phyloP scores from a whole-genome alignment of 2,888 invertebrate species.

The Luperina nickerlii region DNA sequence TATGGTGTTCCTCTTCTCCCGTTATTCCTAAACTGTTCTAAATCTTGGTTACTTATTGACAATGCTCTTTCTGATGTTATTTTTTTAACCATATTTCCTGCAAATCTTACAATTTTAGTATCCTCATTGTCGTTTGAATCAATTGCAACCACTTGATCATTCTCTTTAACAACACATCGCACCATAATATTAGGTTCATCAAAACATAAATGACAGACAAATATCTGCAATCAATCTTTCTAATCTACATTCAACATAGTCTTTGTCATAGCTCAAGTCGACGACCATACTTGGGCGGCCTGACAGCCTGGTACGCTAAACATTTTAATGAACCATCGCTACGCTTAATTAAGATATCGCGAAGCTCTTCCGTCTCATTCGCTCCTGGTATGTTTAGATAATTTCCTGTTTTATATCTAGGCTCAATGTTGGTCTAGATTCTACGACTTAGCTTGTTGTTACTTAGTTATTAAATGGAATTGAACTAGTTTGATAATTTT shows the following conservation, averaged over 20 bases:
- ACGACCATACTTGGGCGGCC: conserved; percentile 54
- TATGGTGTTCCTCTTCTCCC: background rate
- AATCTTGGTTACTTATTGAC: background rate
- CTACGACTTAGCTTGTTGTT: conserved; percentile 3
- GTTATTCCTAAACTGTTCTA: background rate
- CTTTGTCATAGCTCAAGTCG: conserved; percentile 28
- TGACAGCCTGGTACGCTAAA: conserved; percentile 68
- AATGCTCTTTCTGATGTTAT: background rate
- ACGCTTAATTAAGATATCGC: conserved; percentile 73
- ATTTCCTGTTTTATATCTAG: conserved; percentile 63
- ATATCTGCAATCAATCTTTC: conserved; percentile 42
- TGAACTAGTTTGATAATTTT: background rate
- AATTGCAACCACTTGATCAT: background rate
- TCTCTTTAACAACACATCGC: background rate
- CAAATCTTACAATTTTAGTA: background rate
- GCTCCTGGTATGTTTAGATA: conserved; percentile 57
- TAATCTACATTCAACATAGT: conserved; percentile 35
- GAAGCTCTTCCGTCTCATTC: conserved; percentile 60
- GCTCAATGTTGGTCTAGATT: conserved; percentile 53
- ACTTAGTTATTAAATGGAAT: conserved; percentile 9
- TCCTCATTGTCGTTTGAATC: conserved; percentile 1
- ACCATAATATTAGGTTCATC: background rate
- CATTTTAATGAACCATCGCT: conserved; percentile 74
- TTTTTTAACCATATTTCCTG: background rate
- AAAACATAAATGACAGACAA: background rate